phyloP scores from a whole-genome alignment of 2,888 invertebrate genomes.

The Rhingia campestris region DNA sequence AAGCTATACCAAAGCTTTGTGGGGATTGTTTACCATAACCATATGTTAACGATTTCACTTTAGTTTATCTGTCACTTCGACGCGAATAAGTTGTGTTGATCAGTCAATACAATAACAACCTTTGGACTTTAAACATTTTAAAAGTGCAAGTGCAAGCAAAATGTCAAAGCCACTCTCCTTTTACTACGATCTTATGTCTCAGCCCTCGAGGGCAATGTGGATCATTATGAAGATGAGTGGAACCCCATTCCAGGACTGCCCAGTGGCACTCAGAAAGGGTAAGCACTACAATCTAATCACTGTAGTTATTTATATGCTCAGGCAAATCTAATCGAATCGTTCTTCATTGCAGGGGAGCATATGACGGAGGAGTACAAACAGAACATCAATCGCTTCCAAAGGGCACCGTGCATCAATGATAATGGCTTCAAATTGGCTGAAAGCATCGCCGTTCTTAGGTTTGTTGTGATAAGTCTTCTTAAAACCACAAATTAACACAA shows the following conservation, averaged over 20 bases:
- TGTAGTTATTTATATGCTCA: not conserved
- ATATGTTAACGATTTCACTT: not conserved
- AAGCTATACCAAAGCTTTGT: no score
- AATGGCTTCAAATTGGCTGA: conserved; percentile 84
- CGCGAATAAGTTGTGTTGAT: conserved; percentile 1
- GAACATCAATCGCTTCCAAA: conserved; percentile 84
- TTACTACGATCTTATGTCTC: conserved; percentile 90
- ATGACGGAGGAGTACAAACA: conserved; percentile 84
- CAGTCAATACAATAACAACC: not conserved
- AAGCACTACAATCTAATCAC: not conserved
- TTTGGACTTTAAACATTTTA: conserved; percentile 80
- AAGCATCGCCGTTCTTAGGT: conserved; percentile 83
- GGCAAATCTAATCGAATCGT: conserved; percentile 74
- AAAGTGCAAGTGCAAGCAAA: conserved; percentile 85
- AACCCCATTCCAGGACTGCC: conserved; percentile 86
- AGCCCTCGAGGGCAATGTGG: conserved; percentile 88
- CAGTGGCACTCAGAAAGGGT: conserved; percentile 84
- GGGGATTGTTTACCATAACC: no score
- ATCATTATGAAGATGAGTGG: conserved; percentile 87
- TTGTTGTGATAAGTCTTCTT: not conserved
- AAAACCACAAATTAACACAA: no score
- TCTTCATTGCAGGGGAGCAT: conserved; percentile 79
- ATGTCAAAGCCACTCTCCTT: conserved; percentile 87
- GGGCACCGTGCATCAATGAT: conserved; percentile 86
- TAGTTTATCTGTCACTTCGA: conserved; percentile 26